These are phyloP conservation scores for Channa striata DNA, from an alignment of 2,797 vertebrate genomes.

Conservation along the genomic window DNA sequence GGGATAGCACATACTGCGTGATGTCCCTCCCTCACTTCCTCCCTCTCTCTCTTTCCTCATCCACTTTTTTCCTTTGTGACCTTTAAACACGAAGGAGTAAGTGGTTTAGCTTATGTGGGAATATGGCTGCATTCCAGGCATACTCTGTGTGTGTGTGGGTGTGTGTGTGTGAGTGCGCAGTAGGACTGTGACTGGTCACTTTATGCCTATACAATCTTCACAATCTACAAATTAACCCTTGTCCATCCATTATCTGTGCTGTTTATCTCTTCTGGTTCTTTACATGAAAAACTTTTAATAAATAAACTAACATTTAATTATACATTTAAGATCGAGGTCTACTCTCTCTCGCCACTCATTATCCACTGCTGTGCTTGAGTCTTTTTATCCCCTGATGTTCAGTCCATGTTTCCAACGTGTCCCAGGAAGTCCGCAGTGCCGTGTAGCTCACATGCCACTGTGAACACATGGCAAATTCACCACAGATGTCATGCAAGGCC, in stretches of 20 bases:
- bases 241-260: not conserved
- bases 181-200: conserved; percentile 9
- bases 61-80: conserved; percentile 39
- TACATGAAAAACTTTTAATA: not conserved
- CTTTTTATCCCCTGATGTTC: conserved; percentile 30
- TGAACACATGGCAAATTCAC: conserved; percentile 69
- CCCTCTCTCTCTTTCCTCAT: conserved; percentile 20
- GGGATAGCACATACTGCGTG: conserved; percentile 34
- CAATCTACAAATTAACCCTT: not conserved
- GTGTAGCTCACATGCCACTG: conserved; percentile 65
- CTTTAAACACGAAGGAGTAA: conserved; percentile 65
- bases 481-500: conserved; percentile 70
- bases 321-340: not conserved
- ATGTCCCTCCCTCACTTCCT: conserved; percentile 13
- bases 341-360: not conserved
- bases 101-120: conserved; percentile 76
- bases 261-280: not conserved
- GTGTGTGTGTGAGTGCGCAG: conserved; percentile 17
- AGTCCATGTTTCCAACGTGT: not conserved
- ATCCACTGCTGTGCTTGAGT: not conserved
- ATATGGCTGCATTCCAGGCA: conserved; percentile 71
- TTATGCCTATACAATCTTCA: conserved; percentile 1
- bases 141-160: conserved; percentile 44
- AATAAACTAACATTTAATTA: not conserved
- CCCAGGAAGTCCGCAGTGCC: conserved; percentile 68